phyloP scores from a whole-genome alignment of 2,113 vertebrate species.

The Rhineura floridana region DNA sequence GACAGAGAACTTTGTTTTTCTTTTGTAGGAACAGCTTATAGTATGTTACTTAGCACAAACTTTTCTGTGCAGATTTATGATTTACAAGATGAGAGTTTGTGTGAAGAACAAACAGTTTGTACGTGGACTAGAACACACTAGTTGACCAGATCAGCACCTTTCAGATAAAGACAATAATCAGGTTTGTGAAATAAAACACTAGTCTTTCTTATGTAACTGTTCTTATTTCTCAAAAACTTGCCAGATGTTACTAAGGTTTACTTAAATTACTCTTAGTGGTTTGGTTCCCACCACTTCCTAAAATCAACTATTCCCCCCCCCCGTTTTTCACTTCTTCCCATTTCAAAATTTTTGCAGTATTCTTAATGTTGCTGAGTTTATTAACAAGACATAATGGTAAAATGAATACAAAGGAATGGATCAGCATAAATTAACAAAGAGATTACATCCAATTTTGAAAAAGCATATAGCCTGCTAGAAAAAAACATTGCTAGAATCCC shows the following conservation, averaged over 20 bases:
- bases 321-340: background rate
- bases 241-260: background rate
- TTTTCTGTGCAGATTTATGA: slow-evolving; percentile 8
- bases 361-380: background rate
- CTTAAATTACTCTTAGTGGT: background rate
- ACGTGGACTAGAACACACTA: background rate
- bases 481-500: background rate
- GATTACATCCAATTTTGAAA: background rate
- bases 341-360: background rate
- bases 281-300: background rate
- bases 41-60: slow-evolving; percentile 37
- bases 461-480: background rate
- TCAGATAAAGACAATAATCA: background rate
- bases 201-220: slow-evolving; percentile 3
- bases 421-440: background rate
- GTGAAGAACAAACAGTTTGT: background rate
- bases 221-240: background rate
- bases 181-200: background rate
- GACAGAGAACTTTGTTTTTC: background rate
- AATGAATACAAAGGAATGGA: background rate
- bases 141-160: background rate
- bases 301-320: no score
- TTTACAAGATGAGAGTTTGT: slow-evolving; percentile 3
- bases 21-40: slow-evolving; percentile 31
- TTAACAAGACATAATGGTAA: no score